phyloP scores from a whole-genome alignment of 2,113 vertebrate genomes.

The Phyllopteryx taeniolatus region DNA sequence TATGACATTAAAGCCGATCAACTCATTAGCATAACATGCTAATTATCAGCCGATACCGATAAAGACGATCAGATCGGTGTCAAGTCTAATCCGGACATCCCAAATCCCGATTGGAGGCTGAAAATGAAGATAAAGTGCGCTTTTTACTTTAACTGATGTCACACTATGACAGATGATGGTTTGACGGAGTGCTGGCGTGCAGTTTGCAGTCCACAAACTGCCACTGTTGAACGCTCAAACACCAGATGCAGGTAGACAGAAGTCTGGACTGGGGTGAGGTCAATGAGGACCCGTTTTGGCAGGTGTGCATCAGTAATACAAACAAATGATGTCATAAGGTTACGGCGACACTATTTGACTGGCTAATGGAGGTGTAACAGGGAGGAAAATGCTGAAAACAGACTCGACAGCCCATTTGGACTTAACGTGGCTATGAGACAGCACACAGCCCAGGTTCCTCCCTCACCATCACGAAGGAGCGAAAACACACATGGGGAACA shows the following conservation, averaged over 20 bases:
- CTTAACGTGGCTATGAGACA: slow-evolving; percentile 47
- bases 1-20: no score
- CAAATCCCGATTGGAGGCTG: neutral
- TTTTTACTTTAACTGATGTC: neutral
- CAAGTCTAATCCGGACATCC: neutral
- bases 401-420: slow-evolving; percentile 33
- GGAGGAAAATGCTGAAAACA: slow-evolving; percentile 55
- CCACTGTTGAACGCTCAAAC: slow-evolving; percentile 48
- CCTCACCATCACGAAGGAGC: slow-evolving; percentile 1
- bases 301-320: slow-evolving; percentile 43
- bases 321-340: slow-evolving; percentile 42
- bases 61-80: no score
- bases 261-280: slow-evolving; percentile 18
- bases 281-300: slow-evolving; percentile 45
- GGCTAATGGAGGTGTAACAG: slow-evolving; percentile 15
- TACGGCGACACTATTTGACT: slow-evolving; percentile 28
- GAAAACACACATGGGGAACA: slow-evolving; percentile 23
- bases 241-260: slow-evolving; percentile 8
- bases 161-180: neutral
- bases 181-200: slow-evolving; percentile 15
- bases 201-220: slow-evolving; percentile 35
- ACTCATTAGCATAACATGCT: no score
- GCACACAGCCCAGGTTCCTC: slow-evolving; percentile 25
- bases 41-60: no score
- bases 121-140: slow-evolving; percentile 2